A percentile compares a stretch with the other conserved stretches of the same genome.
Evolutionary conservation across 1,140 invertebrate species (phyloP).

Genomic region (Anoplolepis gracilipes): DNA sequence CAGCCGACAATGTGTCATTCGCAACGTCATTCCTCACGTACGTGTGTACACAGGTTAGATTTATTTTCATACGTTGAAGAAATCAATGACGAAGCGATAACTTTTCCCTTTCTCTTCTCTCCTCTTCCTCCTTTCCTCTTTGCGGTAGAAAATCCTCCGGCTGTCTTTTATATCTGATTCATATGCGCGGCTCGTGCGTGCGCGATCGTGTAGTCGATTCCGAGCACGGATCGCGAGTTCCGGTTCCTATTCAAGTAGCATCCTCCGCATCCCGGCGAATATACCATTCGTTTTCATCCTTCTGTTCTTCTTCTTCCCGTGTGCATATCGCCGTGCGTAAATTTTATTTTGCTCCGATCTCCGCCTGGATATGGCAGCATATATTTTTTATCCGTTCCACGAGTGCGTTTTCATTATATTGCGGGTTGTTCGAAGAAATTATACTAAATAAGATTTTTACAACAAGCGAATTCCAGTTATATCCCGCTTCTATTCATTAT

Average conservation of each 20-base stretch:
- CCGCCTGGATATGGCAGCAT: not conserved
- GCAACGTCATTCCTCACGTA: not conserved
- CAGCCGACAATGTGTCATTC: not conserved
- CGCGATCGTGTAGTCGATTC: slow-evolving; percentile 80
- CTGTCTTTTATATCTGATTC: slow-evolving; percentile 72
- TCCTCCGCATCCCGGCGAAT: slow-evolving; percentile 61
- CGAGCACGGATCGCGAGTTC: slow-evolving; percentile 80
- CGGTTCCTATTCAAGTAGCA: slow-evolving; percentile 81
- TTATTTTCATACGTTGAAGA: slow-evolving; percentile 68
- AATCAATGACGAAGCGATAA: slow-evolving; percentile 72
- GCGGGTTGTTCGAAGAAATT: not conserved
- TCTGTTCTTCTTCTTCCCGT: not conserved
- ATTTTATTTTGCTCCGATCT: not conserved
- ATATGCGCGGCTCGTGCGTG: slow-evolving; percentile 76
- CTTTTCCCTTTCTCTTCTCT: not conserved
- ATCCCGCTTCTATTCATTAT: not conserved
- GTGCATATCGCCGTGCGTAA: not conserved
- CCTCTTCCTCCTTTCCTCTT: not conserved
- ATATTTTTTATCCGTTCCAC: not conserved
- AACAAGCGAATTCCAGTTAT: not conserved
- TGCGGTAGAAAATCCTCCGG: slow-evolving; percentile 33
- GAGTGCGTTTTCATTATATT: not conserved
- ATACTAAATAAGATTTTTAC: not conserved
- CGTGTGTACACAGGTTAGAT: slow-evolving; percentile 34
- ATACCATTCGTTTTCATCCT: slow-evolving; percentile 27